Evolutionary conservation across 2,797 vertebrate genomes (phyloP), one percentile per base, ranked within the genome.

Genomic region (Eremophila alpestris): DNA sequence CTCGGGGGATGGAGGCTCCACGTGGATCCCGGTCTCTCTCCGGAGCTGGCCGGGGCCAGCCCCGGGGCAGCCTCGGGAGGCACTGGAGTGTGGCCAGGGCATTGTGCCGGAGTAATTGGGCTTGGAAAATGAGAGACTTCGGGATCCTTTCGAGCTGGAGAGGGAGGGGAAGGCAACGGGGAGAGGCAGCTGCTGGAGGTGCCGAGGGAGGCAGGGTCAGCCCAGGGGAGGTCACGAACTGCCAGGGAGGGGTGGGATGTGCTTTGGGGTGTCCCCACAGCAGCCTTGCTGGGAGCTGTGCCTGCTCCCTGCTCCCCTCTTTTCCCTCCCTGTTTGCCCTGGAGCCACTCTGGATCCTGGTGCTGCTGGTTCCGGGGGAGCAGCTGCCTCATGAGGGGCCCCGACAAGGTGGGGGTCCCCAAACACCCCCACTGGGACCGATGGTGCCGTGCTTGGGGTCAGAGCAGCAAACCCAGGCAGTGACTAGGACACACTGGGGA

Each of bases 91-190:
- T 1, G 1, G 82, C 29, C 16, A 27, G 91, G 87, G 16, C 8
- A 9, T 45, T 68, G 90, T 69, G 80, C 86, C 0, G 6, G 69
- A 11, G 76, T 49, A 64, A 81, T 36, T 74, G 34, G 90, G 76
- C 90, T 93, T 81, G 19, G 92, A 46, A 86, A 69, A 71, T 54
- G 83, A 90, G 92, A 45, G 38, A 43, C 79, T 81, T 27, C 10
- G n/a, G 40, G 34, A 27, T 77, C 23, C 2, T 24, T 83, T 22
- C 9, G 55, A 43, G 41, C 59, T 20, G 0, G 27, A 30, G 58
- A 93, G 64, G 83, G 70, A 86, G 80, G 52, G 70, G 87, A 88
- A n/a, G 54, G 68, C 0, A 2, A 5, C 4, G 19, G 46, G 56
- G n/a, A 55, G 29, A 75, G 60, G 87, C 60, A 43, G 69, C 67